A percentile compares a stretch with the other conserved stretches of the same genome.
Conservation (phyloP, 1,140 invertebrate species). For the Drosophila pallidifrons region DNA sequence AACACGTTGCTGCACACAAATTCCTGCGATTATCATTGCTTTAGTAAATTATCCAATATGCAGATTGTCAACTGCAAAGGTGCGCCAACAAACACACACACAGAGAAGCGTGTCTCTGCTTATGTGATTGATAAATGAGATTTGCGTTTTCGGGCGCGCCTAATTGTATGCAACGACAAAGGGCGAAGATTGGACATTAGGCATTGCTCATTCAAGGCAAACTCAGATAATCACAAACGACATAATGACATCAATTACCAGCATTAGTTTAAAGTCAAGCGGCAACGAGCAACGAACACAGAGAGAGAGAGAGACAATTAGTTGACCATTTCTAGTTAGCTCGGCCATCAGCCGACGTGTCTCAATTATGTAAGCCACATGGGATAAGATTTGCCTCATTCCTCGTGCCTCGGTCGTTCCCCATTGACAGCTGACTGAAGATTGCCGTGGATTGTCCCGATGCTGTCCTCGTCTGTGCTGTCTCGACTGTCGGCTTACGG, state of each 20-base stretch:
- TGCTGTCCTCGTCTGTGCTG: not conserved
- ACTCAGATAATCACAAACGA: slow-evolving; percentile 71
- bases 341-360: slow-evolving; percentile 14
- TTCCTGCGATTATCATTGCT: slow-evolving; percentile 28
- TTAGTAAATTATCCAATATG: slow-evolving; percentile 42
- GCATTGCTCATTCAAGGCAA: slow-evolving; percentile 19
- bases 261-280: slow-evolving; percentile 71
- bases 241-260: slow-evolving; percentile 76
- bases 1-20: slow-evolving; percentile 13
- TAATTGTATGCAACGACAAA: slow-evolving; percentile 64
- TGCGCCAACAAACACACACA: not conserved
- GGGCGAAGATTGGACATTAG: not conserved
- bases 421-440: slow-evolving; percentile 61
- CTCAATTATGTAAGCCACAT: slow-evolving; percentile 42
- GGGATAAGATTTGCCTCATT: slow-evolving; percentile 19
- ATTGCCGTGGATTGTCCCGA: slow-evolving; percentile 1
- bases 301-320: slow-evolving; percentile 17
- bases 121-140: slow-evolving; percentile 72
- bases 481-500: slow-evolving; percentile 32
- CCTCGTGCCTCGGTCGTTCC: not conserved
- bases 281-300: slow-evolving; percentile 13
- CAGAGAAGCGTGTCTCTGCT: not conserved
- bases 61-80: slow-evolving; percentile 26
- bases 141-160: slow-evolving; percentile 54
- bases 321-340: slow-evolving; percentile 34